Percentiles rank a stretch among this genome's conserved stretches.
These are phyloP conservation scores for Ectemnius continuus DNA, from an alignment of 2,888 invertebrate genomes.

Conservation along the genomic window DNA sequence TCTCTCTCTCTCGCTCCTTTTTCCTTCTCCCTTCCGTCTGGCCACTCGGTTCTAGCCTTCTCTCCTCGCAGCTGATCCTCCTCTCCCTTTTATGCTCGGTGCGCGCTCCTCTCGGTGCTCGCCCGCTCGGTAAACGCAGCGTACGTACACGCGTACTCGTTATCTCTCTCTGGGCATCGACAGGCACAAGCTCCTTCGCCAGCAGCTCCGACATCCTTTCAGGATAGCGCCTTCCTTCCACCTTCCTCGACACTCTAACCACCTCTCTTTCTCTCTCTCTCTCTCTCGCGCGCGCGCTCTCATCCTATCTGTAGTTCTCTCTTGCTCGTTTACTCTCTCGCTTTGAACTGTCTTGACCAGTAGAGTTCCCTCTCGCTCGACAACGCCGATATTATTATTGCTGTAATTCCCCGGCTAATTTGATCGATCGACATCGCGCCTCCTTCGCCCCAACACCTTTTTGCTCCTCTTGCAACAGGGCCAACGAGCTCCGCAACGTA, in stretches of 20 bases:
- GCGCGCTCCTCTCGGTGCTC: slow-evolving; percentile 25
- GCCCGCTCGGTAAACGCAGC: slow-evolving; percentile 12
- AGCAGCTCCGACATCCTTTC: slow-evolving; percentile 9
- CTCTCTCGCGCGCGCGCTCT: no score
- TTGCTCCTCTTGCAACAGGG: no score
- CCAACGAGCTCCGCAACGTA: not conserved
- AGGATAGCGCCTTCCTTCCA: not conserved
- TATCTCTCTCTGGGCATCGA: slow-evolving; percentile 36
- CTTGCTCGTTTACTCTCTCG: not conserved
- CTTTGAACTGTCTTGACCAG: not conserved
- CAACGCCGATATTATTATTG: slow-evolving; percentile 32
- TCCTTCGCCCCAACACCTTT: not conserved
- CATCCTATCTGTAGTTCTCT: no score
- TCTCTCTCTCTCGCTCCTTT: slow-evolving; percentile 28
- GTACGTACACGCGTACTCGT: slow-evolving; percentile 29
- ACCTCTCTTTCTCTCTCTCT: not conserved
- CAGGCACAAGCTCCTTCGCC: slow-evolving; percentile 20
- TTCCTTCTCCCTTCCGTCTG: slow-evolving; percentile 25
- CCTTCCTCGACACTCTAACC: no score
- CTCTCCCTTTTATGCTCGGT: slow-evolving; percentile 35
- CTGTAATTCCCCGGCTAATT: slow-evolving; percentile 44
- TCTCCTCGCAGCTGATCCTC: not conserved
- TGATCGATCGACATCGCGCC: slow-evolving; percentile 28
- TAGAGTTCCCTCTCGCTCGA: not conserved
- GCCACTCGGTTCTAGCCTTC: not conserved